Evolutionary conservation across 2,888 invertebrate species (phyloP), one percentile per base, ranked within the genome.

Genomic region (Drosophila prostipennis): DNA sequence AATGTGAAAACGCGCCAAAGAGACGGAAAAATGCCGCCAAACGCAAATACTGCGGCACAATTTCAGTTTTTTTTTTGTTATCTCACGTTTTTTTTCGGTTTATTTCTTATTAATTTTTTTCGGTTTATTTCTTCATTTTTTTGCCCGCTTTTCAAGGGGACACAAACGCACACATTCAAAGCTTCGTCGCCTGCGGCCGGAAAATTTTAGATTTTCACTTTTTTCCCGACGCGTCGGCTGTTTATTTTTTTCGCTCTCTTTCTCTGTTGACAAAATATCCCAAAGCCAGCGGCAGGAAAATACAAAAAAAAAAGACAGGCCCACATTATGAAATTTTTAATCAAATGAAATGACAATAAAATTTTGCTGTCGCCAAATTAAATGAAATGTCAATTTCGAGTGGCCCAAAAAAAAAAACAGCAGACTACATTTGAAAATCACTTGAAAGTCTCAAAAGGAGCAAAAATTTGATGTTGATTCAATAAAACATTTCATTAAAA

Each of bases 341-440:
- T 80, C 79, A 86, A 82, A 82, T 82, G 59, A 85, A 82, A 82
- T 77, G 79, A 82, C 83, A 80, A 82, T 76, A 72, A 70, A 76
- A 81, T 81, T 77, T 59, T 68, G 70, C 61, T 11, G 39, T 55
- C 49, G 55, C 49, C 42, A 49, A 75, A 54, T 75, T 68, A 54
- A 77, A 80, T 63, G 59, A 80, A 77, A 77, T 61, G 69, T 64
- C 71, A 64, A 72, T 72, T 72, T 72, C 19, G 40, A 71, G 48
- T 13, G 40, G 40, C 16, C 42, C 10, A 16, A 13, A 36, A 10
- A 26, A 26, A 26, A 26, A 4, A 4, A 43, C 10, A 29, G 0
- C n/a, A 8, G 16, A 39, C 8, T 13, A 23, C 23, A 61, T 64
- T 37, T 43, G 7, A 11, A 36, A 64, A 58, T 40, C 34, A 26